phyloP scores from a whole-genome alignment of 2,888 invertebrate species.

The Melanostoma scalare region DNA sequence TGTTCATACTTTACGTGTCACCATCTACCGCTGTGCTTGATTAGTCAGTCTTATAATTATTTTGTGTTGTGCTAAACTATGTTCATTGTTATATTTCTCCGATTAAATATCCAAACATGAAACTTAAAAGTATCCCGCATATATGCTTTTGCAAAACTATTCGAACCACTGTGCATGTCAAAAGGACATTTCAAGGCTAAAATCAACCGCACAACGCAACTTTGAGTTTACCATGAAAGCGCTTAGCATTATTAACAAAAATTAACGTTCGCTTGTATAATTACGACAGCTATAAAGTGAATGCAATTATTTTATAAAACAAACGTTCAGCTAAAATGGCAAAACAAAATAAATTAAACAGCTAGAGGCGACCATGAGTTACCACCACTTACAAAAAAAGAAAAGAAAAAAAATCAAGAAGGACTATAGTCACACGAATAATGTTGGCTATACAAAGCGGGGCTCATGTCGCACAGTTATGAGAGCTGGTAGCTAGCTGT shows the following conservation, averaged over 20 bases:
- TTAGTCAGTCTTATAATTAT: not conserved
- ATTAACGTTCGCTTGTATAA: constrained; percentile 70
- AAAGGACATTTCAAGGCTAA: constrained; percentile 71
- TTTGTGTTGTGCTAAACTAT: constrained; percentile 50
- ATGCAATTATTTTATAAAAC: constrained; percentile 73
- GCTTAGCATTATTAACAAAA: constrained; percentile 73
- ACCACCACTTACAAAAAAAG: not conserved
- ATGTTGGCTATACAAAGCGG: constrained; percentile 33
- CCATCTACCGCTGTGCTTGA: too few species aligned
- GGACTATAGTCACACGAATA: constrained; percentile 59
- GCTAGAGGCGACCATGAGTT: constrained; percentile 47
- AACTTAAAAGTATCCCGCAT: not conserved
- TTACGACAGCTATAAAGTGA: constrained; percentile 70
- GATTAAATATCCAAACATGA: constrained; percentile 23
- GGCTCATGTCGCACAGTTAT: constrained; percentile 18
- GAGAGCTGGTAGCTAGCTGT: constrained; percentile 5
- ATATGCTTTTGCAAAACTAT: constrained; percentile 18
- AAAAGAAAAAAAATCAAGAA: not conserved
- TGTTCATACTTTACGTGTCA: too few species aligned
- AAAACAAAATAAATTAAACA: constrained; percentile 64
- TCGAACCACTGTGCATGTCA: constrained; percentile 50
- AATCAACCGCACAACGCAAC: constrained; percentile 38
- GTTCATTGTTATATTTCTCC: constrained; percentile 51
- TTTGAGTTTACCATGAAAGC: constrained; percentile 67
- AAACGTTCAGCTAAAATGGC: constrained; percentile 66